A percentile compares a stretch with the other conserved stretches of the same genome.
phyloP scores from a whole-genome alignment of 1,140 invertebrate genomes.

The Periplaneta americana region DNA sequence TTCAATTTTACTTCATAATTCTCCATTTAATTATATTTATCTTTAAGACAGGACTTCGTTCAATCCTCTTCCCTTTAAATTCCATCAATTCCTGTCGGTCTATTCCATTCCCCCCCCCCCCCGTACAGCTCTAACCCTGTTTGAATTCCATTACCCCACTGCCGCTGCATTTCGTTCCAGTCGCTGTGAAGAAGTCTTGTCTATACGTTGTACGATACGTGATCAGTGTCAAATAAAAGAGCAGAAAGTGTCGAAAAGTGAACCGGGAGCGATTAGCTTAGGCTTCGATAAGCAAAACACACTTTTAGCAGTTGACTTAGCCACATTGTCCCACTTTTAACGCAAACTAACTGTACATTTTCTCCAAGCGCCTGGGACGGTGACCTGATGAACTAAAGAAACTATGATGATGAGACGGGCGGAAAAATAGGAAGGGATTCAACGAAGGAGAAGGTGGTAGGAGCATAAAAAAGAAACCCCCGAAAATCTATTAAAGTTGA shows the following conservation, averaged over 20 bases:
- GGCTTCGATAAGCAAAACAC: not conserved
- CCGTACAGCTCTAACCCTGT: too few species aligned
- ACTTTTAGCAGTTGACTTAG: not conserved
- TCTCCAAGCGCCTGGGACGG: not conserved
- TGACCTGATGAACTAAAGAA: not conserved
- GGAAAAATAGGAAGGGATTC: not conserved
- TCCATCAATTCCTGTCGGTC: too few species aligned
- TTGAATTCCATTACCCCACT: too few species aligned
- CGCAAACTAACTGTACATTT: not conserved
- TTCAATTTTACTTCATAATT: too few species aligned
- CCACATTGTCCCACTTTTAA: not conserved
- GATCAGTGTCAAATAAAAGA: too few species aligned
- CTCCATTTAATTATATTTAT: too few species aligned
- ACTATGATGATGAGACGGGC: not conserved
- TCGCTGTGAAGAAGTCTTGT: too few species aligned
- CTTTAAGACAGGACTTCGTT: too few species aligned
- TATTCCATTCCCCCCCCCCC: too few species aligned
- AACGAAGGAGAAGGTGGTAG: not conserved
- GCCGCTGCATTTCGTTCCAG: too few species aligned
- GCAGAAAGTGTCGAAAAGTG: not conserved
- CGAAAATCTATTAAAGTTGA: not conserved
- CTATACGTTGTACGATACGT: too few species aligned
- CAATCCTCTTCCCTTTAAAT: too few species aligned
- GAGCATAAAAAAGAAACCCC: not conserved
- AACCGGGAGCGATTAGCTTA: not conserved